Percentiles rank a stretch among this genome's conserved stretches.
These are phyloP conservation scores for Nylanderia fulva DNA, from an alignment of 1,140 invertebrate species.

Conservation along the genomic window DNA sequence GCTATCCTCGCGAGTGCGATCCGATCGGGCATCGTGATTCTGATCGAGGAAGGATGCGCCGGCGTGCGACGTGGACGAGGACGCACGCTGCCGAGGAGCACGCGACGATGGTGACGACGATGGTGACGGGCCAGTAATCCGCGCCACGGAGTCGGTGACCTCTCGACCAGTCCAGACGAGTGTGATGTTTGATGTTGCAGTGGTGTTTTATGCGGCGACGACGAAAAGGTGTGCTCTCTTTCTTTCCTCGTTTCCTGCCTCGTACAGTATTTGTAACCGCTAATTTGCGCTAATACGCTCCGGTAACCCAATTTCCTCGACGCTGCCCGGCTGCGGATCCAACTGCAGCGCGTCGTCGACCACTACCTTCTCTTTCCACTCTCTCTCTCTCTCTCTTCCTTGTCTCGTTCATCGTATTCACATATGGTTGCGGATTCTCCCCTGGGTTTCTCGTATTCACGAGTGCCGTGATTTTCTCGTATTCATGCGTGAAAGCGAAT, in stretches of 20 bases:
- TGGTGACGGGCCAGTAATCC: constrained; percentile 58
- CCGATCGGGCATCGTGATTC: constrained; percentile 20
- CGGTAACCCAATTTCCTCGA: constrained; percentile 64
- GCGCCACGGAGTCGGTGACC: constrained; percentile 79
- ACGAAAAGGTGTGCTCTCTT: constrained; percentile 79
- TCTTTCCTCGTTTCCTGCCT: not conserved
- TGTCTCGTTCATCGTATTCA: not conserved
- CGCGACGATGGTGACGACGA: constrained; percentile 46
- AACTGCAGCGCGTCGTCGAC: constrained; percentile 37
- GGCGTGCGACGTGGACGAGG: constrained; percentile 46
- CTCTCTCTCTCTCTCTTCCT: not conserved
- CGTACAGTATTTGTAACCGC: constrained; percentile 9
- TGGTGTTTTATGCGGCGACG: constrained; percentile 82
- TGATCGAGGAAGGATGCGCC: constrained; percentile 42
- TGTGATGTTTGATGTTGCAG: constrained; percentile 84
- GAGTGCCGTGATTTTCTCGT: not conserved
- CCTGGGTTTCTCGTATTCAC: constrained; percentile 7
- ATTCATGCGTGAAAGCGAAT: constrained; percentile 16
- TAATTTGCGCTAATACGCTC: constrained; percentile 29
- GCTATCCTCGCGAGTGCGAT: constrained; percentile 38
- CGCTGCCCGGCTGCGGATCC: constrained; percentile 43
- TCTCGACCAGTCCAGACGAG: constrained; percentile 75
- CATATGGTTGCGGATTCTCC: not conserved
- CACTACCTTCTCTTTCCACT: not conserved
- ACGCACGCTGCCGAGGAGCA: constrained; percentile 54